Base-by-base conservation (phyloP, 1,140 invertebrate species). In the Aphelenchoides fujianensis region DNA sequence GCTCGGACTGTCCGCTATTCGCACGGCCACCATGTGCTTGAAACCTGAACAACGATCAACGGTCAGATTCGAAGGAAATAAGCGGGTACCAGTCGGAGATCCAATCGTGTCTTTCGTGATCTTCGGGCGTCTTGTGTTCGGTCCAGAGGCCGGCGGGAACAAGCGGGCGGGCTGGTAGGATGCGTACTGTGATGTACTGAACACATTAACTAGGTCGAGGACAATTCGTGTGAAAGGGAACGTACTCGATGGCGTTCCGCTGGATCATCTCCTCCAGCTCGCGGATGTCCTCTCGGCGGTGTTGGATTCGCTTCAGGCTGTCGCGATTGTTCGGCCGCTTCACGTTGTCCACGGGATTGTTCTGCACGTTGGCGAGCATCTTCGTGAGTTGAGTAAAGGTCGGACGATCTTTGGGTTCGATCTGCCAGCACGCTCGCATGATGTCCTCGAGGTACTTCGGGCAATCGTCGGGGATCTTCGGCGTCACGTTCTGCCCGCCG, bases 391-490 rank as follows among this genome's bases (percentile, higher is more conserved):
- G 16, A n/a, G 9, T 66, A 30, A 66, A 66, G 30, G 27, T 12
- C 2, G 63, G 63, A 19, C 63, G 63, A 66, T 66, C 36, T 16
- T 31, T 30, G 1, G 63, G 63, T 0, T 12, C 16, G 12, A 35
- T 34, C 12, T 66, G 23, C 63, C 63, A 66, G 53, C 63, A 66
- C 23, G 27, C 23, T 31, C 31, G 12, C 63, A 66, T 66, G 12
- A 66, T 16, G 53, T 66, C 53, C 16, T 16, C 12, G 12, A 66
- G n/a, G 30, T 35, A 16, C 1, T 34, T 34, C 1, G 63, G 63
- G 7, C 63, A 66, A 31, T 66, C 36, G 16, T 66, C 63, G 19
- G 63, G 63, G 32, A 66, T 66, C 16, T 32, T 37, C 12, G 63
- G 63, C n/a, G 63, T 66, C n/a, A 19, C 16, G 9, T 66, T 66